A percentile compares a stretch with the other conserved stretches of the same genome.
Conservation (phyloP, 2,888 invertebrate genomes). For the Volucella inanis region DNA sequence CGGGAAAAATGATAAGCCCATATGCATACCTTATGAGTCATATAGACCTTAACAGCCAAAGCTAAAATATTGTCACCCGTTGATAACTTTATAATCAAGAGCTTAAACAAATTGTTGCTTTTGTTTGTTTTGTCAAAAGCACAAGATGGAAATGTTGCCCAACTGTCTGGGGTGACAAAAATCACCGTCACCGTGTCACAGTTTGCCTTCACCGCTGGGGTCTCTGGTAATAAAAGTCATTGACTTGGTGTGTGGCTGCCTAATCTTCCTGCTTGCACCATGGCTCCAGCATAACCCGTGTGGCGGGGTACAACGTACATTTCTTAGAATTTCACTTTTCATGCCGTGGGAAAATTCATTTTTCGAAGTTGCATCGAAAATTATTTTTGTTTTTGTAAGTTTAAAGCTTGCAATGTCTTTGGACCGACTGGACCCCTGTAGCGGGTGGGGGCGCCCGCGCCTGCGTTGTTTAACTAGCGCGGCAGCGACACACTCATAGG, state of each 20-base stretch:
- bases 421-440: constrained; percentile 40
- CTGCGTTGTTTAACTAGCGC: constrained; percentile 19
- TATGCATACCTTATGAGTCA: too few species aligned
- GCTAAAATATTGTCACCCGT: constrained; percentile 23
- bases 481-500: constrained; percentile 32
- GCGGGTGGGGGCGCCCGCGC: constrained; percentile 34
- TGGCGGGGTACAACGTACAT: constrained; percentile 23
- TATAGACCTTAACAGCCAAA: too few species aligned
- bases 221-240: constrained; percentile 42
- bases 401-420: constrained; percentile 7
- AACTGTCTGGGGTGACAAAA: constrained; percentile 56
- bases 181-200: constrained; percentile 1
- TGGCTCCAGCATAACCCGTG: constrained; percentile 19
- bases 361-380: constrained; percentile 50
- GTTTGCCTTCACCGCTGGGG: constrained; percentile 27
- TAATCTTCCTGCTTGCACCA: constrained; percentile 62
- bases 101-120: constrained; percentile 33
- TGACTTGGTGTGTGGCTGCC: constrained; percentile 45
- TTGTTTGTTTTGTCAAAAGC: constrained; percentile 55
- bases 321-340: constrained; percentile 68
- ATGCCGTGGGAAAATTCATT: constrained; percentile 65
- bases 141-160: constrained; percentile 61
- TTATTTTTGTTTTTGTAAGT: neutral
- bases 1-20: too few species aligned
- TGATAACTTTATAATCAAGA: constrained; percentile 42